Evolutionary conservation across 2,888 invertebrate species (phyloP), one percentile per base, ranked within the genome.

Genomic region (Synanthedon tipuliformis): DNA sequence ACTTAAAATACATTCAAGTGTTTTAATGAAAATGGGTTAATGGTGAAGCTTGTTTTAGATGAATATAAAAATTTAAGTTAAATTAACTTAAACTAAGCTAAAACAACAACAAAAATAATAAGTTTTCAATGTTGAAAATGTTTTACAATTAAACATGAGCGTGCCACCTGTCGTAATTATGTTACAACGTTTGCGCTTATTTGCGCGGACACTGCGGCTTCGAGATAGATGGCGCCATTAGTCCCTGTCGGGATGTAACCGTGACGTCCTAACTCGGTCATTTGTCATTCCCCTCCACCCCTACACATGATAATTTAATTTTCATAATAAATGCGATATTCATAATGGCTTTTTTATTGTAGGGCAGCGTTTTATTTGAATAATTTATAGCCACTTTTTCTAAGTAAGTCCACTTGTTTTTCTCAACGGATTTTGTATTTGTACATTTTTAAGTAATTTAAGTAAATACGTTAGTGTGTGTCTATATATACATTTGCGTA

Each of bases 201-300:
- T 45, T 45, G 45, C 45, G 8, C 45, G 75, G 75, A 78, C 75
- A 73, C 60, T 72, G 74, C 58, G 68, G 68, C 63, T 70, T 70
- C 67, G 63, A 71, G 70, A 86, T 78, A 86, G 86, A 84, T 86
- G 86, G 77, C 85, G 78, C 71, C 63, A 82, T 83, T 83, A 82
- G 79, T 85, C 63, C 56, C 16, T 62, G 82, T 81, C 82, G 66
- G 66, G 68, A 71, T 73, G 65, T 68, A 62, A 59, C 59, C 67
- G 64, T 68, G 63, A 75, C 67, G 79, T 75, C 76, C 69, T 75
- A 78, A 75, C 75, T 76, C 77, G 78, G 68, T 71, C 71, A 81
- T 82, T 79, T 80, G 66, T 83, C 79, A 79, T 66, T 68, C 61
- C 62, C 61, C 65, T 65, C 69, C 67, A 65, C 65, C 59, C 4